A percentile compares a stretch with the other conserved stretches of the same genome.
These are phyloP conservation scores for Saccopteryx leptura DNA, from an alignment of 2,113 vertebrate species.

Conservation along the genomic window DNA sequence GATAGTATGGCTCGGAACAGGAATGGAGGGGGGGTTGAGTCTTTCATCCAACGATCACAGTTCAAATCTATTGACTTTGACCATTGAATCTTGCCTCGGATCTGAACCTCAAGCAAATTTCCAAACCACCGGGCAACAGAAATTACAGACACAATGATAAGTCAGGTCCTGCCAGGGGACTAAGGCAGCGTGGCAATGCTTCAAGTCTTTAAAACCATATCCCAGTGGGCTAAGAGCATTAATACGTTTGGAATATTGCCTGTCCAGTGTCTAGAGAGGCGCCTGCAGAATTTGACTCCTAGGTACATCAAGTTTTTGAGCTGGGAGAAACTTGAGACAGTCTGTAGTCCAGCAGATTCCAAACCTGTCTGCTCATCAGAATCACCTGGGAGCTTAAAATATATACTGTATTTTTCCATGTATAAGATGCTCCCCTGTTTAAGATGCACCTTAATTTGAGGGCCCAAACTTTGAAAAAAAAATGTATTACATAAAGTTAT, in stretches of 20 bases:
- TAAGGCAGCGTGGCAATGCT: slow-evolving; percentile 31
- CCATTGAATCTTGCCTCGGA: slow-evolving; percentile 39
- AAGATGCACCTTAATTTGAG: no score
- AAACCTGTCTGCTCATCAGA: slow-evolving; percentile 53
- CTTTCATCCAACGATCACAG: neutral
- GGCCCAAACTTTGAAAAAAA: no score
- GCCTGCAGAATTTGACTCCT: slow-evolving; percentile 69
- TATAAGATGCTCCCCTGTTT: no score
- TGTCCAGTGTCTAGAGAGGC: neutral
- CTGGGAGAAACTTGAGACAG: slow-evolving; percentile 54
- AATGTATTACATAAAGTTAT: no score
- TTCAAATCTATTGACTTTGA: slow-evolving; percentile 44
- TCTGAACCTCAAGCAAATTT: slow-evolving; percentile 40
- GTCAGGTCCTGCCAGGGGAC: slow-evolving; percentile 69
- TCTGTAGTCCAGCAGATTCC: slow-evolving; percentile 59
- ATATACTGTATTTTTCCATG: no score
- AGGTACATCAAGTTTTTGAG: slow-evolving; percentile 41
- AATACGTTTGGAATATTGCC: slow-evolving; percentile 64
- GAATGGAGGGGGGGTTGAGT: neutral
- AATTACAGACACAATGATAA: slow-evolving; percentile 62
- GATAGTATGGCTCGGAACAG: neutral
- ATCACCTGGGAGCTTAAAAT: slow-evolving; percentile 39
- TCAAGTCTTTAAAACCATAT: slow-evolving; percentile 67
- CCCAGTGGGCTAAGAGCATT: slow-evolving; percentile 63
- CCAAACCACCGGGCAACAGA: slow-evolving; percentile 68